These are phyloP conservation scores for Chironomus tentans DNA, from an alignment of 2,888 invertebrate genomes.

Conservation along the genomic window DNA sequence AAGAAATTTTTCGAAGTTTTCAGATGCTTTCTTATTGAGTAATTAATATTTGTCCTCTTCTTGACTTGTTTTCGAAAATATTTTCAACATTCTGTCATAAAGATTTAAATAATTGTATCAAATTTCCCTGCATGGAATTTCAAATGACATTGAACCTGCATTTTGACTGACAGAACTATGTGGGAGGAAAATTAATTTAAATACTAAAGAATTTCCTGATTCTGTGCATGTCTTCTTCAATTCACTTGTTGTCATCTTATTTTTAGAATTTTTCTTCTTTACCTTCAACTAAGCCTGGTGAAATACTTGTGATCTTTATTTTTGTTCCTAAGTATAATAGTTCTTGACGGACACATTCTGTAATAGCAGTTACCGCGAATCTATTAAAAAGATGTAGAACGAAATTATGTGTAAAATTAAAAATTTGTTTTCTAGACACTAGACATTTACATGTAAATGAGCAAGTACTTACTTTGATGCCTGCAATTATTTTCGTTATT, in stretches of 20 bases:
- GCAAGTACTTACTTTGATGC: slow-evolving; percentile 16
- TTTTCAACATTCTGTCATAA: background rate
- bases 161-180: background rate
- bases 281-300: slow-evolving; percentile 33
- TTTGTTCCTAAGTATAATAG: slow-evolving; percentile 33
- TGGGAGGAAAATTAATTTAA: background rate
- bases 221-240: background rate
- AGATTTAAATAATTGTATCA: no score
- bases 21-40: no score
- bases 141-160: background rate
- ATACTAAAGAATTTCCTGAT: background rate
- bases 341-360: slow-evolving; percentile 38
- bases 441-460: no score
- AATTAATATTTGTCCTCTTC: background rate
- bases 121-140: no score
- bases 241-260: no score
- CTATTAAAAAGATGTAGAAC: slow-evolving; percentile 29
- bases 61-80: background rate
- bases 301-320: slow-evolving; percentile 35
- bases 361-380: slow-evolving; percentile 37
- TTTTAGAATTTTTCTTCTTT: background rate
- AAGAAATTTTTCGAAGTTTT: no score
- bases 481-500: background rate
- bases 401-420: slow-evolving; percentile 28
- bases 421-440: no score